Evolutionary conservation across 2,797 vertebrate species (phyloP).

Genomic region (Silurus lanzhouensis): DNA sequence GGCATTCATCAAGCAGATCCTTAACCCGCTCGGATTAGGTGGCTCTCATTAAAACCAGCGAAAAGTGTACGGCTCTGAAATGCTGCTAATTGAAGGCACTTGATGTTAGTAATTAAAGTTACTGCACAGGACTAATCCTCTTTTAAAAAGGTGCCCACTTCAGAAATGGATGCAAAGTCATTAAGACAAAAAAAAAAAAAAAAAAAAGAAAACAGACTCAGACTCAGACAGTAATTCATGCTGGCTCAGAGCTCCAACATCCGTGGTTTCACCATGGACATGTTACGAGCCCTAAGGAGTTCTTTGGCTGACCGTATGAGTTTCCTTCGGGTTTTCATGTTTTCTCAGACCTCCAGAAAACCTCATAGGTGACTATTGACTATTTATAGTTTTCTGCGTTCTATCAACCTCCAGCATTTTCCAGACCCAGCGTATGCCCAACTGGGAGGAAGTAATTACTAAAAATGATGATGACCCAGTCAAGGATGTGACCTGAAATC

Average conservation of each 20-base stretch:
- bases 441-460: background rate
- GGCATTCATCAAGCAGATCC: background rate
- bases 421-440: background rate
- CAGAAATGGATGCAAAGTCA: conserved; percentile 57
- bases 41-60: conserved; percentile 8
- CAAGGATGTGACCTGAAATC: background rate
- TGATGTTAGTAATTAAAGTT: conserved; percentile 59
- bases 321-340: background rate
- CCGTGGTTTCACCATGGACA: background rate
- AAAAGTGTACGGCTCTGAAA: background rate
- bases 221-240: background rate
- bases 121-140: conserved; percentile 61
- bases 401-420: background rate
- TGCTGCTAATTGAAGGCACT: conserved; percentile 32
- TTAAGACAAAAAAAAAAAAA: conserved; percentile 29
- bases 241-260: background rate
- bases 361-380: background rate
- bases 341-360: background rate
- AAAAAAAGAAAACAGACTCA: background rate
- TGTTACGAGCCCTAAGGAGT: background rate
- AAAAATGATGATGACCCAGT: background rate
- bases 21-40: background rate
- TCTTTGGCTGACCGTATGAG: too few relatives aligned
- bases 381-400: background rate
- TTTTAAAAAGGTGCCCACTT: conserved; percentile 53